phyloP scores from a whole-genome alignment of 2,113 vertebrate species.

The Lontra canadensis region DNA sequence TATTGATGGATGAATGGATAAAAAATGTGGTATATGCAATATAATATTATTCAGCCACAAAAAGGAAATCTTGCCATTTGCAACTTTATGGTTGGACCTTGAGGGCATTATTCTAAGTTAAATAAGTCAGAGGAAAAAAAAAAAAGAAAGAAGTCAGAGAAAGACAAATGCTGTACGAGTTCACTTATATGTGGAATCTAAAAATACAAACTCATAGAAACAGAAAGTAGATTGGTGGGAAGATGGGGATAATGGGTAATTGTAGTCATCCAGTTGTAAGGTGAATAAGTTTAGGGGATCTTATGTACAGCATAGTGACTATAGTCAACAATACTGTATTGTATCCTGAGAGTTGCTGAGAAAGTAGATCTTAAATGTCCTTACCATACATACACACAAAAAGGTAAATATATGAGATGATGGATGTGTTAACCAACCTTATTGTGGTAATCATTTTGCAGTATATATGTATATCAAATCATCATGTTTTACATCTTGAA shows the following conservation, averaged over 20 bases:
- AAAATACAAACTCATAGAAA: neutral
- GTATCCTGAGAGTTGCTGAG: neutral
- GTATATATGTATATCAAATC: neutral
- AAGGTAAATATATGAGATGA: neutral
- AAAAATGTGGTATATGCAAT: neutral
- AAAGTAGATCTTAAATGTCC: neutral
- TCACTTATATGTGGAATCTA: neutral
- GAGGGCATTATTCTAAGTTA: neutral
- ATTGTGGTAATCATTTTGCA: neutral
- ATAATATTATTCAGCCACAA: neutral
- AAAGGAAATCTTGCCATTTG: neutral
- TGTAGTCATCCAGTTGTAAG: neutral
- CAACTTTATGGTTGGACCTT: neutral
- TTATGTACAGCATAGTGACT: neutral
- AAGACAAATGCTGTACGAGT: neutral
- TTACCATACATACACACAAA: neutral
- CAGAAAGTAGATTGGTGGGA: neutral
- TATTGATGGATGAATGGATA: neutral
- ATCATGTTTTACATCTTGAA: neutral
- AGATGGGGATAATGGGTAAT: neutral
- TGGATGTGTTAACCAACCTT: neutral
- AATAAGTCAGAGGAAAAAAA: neutral
- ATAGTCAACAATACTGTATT: neutral
- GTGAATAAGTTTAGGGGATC: neutral
- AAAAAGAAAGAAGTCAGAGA: neutral